Evolutionary conservation across 2,797 vertebrate species (phyloP).

Genomic region (Neosalanx taihuensis): DNA sequence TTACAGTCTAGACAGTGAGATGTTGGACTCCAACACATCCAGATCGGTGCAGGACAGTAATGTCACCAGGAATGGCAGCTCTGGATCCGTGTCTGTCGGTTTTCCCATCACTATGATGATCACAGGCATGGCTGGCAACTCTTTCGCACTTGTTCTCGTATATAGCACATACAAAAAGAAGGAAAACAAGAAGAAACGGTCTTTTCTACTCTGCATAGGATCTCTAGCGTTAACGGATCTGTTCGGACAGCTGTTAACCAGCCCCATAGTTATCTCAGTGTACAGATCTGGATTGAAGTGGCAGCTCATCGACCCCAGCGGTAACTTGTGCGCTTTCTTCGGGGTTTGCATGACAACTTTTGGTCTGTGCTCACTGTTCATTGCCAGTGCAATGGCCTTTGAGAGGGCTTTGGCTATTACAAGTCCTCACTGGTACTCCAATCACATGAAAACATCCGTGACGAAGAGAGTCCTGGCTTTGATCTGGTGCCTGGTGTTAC

Average conservation of each 20-base stretch:
- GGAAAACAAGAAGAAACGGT: constrained; percentile 82
- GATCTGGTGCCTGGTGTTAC: constrained; percentile 78
- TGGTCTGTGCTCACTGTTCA: constrained; percentile 89
- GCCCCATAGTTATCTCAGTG: constrained; percentile 90
- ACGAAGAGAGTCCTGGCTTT: constrained; percentile 76
- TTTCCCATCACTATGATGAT: constrained; percentile 93
- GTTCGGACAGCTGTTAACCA: constrained; percentile 89
- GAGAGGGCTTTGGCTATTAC: constrained; percentile 90
- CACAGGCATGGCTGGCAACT: constrained; percentile 90
- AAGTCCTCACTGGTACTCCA: constrained; percentile 91
- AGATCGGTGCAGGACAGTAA: constrained; percentile 46
- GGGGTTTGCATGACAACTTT: constrained; percentile 93
- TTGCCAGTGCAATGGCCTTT: constrained; percentile 91
- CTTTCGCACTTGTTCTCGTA: constrained; percentile 86
- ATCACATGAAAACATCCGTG: constrained; percentile 84
- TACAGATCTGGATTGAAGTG: constrained; percentile 80
- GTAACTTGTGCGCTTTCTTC: constrained; percentile 85
- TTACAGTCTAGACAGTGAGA: constrained; percentile 36
- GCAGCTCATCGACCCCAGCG: constrained; percentile 80
- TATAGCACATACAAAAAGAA: constrained; percentile 84
- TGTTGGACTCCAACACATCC: constrained; percentile 66
- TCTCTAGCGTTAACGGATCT: constrained; percentile 90
- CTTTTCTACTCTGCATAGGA: constrained; percentile 93
- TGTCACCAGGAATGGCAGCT: constrained; percentile 55
- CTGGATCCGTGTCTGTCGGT: constrained; percentile 81